phyloP scores from a whole-genome alignment of 2,797 vertebrate genomes.

The Pseudocheirus occidentalis region DNA sequence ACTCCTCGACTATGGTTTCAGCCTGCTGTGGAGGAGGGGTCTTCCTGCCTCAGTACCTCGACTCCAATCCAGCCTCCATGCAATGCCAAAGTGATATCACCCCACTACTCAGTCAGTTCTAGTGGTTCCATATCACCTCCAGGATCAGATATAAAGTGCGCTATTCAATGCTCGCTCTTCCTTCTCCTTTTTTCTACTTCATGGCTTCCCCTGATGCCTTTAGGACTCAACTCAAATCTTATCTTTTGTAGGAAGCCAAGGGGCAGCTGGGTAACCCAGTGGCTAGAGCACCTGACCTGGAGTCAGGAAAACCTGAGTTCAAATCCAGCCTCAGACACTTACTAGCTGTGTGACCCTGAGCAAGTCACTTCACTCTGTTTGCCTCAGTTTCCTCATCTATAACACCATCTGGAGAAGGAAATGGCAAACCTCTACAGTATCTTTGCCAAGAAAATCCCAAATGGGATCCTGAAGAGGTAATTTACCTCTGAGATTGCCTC shows the following conservation, averaged over 20 bases:
- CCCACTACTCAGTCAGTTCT: not conserved
- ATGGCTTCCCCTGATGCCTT: not conserved
- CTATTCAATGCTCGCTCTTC: not conserved
- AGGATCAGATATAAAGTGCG: not conserved
- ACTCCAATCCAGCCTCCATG: not conserved
- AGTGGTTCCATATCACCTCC: not conserved
- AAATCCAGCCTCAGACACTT: not conserved
- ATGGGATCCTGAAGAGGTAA: not conserved
- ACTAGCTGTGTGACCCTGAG: not conserved
- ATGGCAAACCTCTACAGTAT: not conserved
- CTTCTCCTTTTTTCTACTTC: not conserved
- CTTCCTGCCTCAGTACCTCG: not conserved
- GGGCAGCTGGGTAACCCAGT: no score
- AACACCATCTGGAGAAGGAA: not conserved
- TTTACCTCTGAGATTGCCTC: not conserved
- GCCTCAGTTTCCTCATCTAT: not conserved
- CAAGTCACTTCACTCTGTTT: not conserved
- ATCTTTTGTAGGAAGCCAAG: not conserved
- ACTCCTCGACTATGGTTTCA: not conserved
- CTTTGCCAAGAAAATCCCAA: not conserved
- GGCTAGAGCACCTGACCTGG: not conserved
- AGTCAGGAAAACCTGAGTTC: not conserved
- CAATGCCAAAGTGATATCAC: not conserved
- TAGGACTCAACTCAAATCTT: not conserved
- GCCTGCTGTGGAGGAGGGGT: no score